Evolutionary conservation across 35 echinoderm and acorn worm species (phyloP).

Genomic region (Nesometra sesokonis): DNA sequence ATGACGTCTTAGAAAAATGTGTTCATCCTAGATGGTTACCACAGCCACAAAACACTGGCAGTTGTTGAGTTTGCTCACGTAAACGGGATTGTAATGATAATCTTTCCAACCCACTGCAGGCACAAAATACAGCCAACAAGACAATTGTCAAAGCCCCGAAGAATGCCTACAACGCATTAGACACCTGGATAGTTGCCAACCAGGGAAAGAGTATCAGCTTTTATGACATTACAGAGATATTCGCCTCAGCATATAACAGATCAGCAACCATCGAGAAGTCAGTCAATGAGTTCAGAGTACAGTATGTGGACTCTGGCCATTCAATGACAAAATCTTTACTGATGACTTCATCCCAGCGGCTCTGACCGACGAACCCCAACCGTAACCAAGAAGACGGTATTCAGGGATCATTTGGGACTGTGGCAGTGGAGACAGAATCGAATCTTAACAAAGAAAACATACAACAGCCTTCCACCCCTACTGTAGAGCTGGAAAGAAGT

Average conservation of each 20-base stretch:
- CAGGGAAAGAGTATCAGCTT: not conserved
- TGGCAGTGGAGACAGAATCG: not conserved
- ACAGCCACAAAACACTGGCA: slow-evolving; percentile 12
- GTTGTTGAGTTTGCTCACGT: slow-evolving; percentile 2
- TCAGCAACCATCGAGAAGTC: slow-evolving; percentile 18
- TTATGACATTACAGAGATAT: slow-evolving; percentile 22
- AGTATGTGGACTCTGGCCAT: slow-evolving; percentile 33
- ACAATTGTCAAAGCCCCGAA: not conserved
- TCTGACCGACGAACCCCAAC: slow-evolving; percentile 9
- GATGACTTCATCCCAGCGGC: slow-evolving; percentile 21
- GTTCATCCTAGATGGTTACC: slow-evolving; percentile 6
- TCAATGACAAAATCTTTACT: slow-evolving; percentile 19
- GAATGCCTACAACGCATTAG: slow-evolving; percentile 9
- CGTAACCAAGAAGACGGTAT: slow-evolving; percentile 7
- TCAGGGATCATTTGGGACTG: not conserved
- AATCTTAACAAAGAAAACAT: too few species aligned
- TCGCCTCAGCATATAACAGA: slow-evolving; percentile 6
- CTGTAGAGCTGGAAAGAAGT: too few species aligned
- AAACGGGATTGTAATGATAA: slow-evolving; percentile 13
- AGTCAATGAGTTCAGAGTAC: slow-evolving; percentile 26
- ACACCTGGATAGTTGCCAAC: slow-evolving; percentile 10
- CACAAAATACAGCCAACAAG: slow-evolving; percentile 16
- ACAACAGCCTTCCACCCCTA: too few species aligned
- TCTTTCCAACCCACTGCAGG: slow-evolving; percentile 9
- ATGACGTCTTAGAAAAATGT: too few species aligned